Base-by-base conservation (phyloP, 2,888 invertebrate species). In the Diplazon laetatorius region DNA sequence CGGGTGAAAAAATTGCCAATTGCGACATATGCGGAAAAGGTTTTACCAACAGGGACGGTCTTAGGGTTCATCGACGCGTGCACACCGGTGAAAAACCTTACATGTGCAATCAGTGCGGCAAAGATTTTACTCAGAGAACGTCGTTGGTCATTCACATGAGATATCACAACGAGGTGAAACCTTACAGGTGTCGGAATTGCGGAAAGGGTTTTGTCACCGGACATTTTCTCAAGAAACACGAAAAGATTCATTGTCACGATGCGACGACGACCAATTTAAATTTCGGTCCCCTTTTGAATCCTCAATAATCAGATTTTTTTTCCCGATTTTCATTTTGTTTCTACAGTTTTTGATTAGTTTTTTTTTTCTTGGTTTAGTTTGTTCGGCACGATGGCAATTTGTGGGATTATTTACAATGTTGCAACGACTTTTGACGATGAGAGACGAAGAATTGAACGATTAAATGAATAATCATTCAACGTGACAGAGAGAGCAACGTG, bases 11-110 rank as follows among this genome's bases (percentile, higher is more conserved):
- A 75, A 74, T 84, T 10, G 82, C 78, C 2, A 81, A 71, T n/a
- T 89, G 89, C 71, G 85, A 87, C 44, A 30, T 82, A 2, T 89
- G 89, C 78, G 82, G 80, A 0, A 89, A 87, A 37, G 77, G 55
- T 35, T 89, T 90, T 60, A 72, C 77, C 5, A 85, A 86, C n/a
- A 85, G 81, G 16, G 87, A 87, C 30, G 85, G 86, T 44, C 76
- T 90, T 0, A 84, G 77, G 16, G 82, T 89, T 14, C 89, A 89
- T 73, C 82, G 82, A n/a, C 82, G 90, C 0, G 85, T 80, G 39
- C 89, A 89, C 72, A 89, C 89, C 0, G 89, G 88, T 0, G 89
- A 88, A n/a, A 87, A 85, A 66, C 89, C 89, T 1, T 83, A 90
- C 60, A 76, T 82, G n/a, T 90, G 91, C 50, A 72, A 82, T 35